Base-by-base conservation (phyloP, 2,797 vertebrate genomes). In the Poliocrania exsul region DNA sequence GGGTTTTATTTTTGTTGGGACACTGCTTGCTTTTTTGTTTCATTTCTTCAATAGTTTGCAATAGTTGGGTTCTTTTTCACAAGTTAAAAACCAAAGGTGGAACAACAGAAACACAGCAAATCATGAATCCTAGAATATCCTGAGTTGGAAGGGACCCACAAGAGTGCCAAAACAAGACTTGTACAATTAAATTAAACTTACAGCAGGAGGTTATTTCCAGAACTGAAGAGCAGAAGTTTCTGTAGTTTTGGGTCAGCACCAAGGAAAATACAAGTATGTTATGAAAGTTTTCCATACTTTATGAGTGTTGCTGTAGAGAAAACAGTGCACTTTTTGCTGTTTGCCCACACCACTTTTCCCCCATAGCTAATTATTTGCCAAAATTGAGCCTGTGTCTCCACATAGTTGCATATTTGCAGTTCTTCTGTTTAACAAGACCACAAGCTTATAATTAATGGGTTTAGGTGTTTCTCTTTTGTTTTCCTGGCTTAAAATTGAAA, bases 191-290 rank as follows among this genome's bases (percentile, higher is more conserved):
- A 88, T 20, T 54, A 40, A 47, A 19, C 9, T 73, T 72, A 35
- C 38, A 7, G 6, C 15, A 58, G 16, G 2, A 21, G 13, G 19
- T 61, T 72, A 47, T 88, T 91, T 92, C 56, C 70, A 33, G 5
- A 90, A 81, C 49, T 54, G 47, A 77, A 65, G 73, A 70, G 42
- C 47, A 75, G 58, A 84, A 81, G 66, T 70, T 88, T 88, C 58
- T 79, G 53, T 84, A 81, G 56, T 71, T 91, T 69, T 91, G 90
- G 61, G 60, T 72, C 57, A 85, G 33, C 70, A 94, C 79, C 81
- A 84, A 94, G 47, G 62, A 86, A 92, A 96, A 94, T 69, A 86
- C 12, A 33, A 70, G 66, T 37, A 89, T 77, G 38, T 90, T 90
- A 37, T 26, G 28, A 15, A 64, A 26, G 46, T 70, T 92, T 88